Base-by-base conservation (phyloP, 2,888 invertebrate species). In the Parnassius mnemosyne region DNA sequence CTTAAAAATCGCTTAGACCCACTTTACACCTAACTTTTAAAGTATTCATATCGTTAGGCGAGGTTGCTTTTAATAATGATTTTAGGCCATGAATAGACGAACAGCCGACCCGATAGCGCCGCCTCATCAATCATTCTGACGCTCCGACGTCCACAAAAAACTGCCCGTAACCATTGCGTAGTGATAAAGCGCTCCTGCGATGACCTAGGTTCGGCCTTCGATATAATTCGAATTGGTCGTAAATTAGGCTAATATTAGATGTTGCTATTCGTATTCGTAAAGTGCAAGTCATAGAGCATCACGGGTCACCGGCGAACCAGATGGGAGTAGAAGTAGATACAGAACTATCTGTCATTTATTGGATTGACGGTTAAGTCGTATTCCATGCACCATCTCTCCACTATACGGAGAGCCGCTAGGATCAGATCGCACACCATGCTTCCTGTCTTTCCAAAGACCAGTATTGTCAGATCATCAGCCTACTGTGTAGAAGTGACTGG, bases 1-100 rank as follows among this genome's bases (percentile, higher is more conserved):
- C 2, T 13, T 49, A 16, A n/a, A 13, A 34, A 34, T 34, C 34
- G 5, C 34, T 34, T 34, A 5, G 7, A 34, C 34, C 13, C 9
- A n/a, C 9, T 49, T 49, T 49, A 42, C 42, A n/a, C 13, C 12
- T 13, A 52, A 59, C 52, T 11, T 46, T 12, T 10, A 59, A 53
- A 53, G 25, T 43, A 53, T 59, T n/a, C 46, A 49, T 55, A 55
- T 51, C 54, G 54, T 62, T 53, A 57, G 57, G 20, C 10, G 10
- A 49, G 53, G 42, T 58, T 53, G 47, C 51, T 47, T 61, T 54
- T 58, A 63, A 61, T 61, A 56, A 63, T 50, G 58, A 58, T 57
- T 62, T 63, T 50, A 53, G 62, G 53, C 54, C 57, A 13, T 63
- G 62, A 53, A 62, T 58, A 63, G 62, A 62, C 25, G 50, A 53